Percentiles rank a stretch among this genome's conserved stretches.
phyloP scores from a whole-genome alignment of 2,888 invertebrate genomes.

The Epiperipatus broadwayi region DNA sequence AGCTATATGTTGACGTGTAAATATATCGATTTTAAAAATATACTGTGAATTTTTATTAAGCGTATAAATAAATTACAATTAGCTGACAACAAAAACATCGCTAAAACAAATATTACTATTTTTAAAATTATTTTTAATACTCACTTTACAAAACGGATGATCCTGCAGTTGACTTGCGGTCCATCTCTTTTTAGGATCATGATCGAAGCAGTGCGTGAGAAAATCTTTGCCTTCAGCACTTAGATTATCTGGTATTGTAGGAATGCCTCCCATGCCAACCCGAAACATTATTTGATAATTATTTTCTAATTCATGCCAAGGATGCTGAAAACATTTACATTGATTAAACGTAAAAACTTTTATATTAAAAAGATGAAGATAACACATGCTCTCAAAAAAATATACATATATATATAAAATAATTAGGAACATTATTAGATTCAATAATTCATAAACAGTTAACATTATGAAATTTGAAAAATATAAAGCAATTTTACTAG shows the following conservation, averaged over 20 bases:
- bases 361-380: slow-evolving; percentile 11
- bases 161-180: slow-evolving; percentile 47
- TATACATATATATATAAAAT: neutral
- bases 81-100: no score
- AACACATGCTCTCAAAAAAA: neutral
- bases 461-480: neutral
- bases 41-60: no score
- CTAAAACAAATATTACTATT: no score
- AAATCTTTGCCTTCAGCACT: slow-evolving; percentile 67
- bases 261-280: slow-evolving; percentile 77
- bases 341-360: no score
- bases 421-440: neutral
- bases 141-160: slow-evolving; percentile 46
- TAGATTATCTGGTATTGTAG: slow-evolving; percentile 49
- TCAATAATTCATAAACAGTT: neutral
- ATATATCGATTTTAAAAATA: no score
- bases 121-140: slow-evolving; percentile 10
- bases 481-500: neutral
- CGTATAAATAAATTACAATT: no score
- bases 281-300: slow-evolving; percentile 88
- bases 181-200: slow-evolving; percentile 53
- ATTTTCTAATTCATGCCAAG: slow-evolving; percentile 78
- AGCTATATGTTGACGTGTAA: no score
- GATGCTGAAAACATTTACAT: slow-evolving; percentile 54
- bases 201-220: slow-evolving; percentile 53